Evolutionary conservation across 1,140 invertebrate species (phyloP), one percentile per base, ranked within the genome.

Genomic region (Asobara japonica): DNA sequence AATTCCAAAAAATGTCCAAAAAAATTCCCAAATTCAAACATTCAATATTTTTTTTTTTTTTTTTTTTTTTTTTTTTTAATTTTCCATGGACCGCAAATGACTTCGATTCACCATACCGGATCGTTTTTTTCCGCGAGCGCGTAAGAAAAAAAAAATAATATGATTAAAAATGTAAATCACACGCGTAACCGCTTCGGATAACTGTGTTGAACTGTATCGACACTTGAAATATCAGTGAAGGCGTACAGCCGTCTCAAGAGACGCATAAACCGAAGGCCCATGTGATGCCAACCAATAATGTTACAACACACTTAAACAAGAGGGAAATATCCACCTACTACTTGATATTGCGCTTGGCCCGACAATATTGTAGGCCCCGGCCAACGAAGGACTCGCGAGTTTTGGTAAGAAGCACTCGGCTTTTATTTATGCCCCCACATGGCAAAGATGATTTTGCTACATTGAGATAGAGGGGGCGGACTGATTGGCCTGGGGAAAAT

Each of bases 381-480:
- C 29, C n/a, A 62, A 27, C 13, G 25, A 62, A 62, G 60, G 27
- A 62, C 60, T 62, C 60, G 25, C n/a, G n/a, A 29, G n/a, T 62
- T 62, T 62, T 29, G 60, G 60, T 62, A 62, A 62, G 60, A 62
- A 30, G 60, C 29, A 30, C 60, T 31, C 27, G 29, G 60, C 27
- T 62, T 62, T 62, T 62, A 62, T 62, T 62, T 62, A 62, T 62
- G 51, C 51, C 51, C 51, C 51, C 51, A 56, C 51, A 56, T 56
- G 13, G 13, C 41, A 45, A 45, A 16, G 41, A 45, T 45, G 36
- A 8, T 38, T 45, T 45, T 45, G 41, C 41, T 45, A 45, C 41
- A 45, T 45, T n/a, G 31, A 36, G 11, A 11, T 36, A 36, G 31
- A 36, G 22, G 13, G 51, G 51, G 51, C 8, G 13, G 2, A 51